Percentiles rank a stretch among this genome's conserved stretches.
These are phyloP conservation scores for Platalea minor DNA, from an alignment of 2,797 vertebrate species.

Conservation along the genomic window DNA sequence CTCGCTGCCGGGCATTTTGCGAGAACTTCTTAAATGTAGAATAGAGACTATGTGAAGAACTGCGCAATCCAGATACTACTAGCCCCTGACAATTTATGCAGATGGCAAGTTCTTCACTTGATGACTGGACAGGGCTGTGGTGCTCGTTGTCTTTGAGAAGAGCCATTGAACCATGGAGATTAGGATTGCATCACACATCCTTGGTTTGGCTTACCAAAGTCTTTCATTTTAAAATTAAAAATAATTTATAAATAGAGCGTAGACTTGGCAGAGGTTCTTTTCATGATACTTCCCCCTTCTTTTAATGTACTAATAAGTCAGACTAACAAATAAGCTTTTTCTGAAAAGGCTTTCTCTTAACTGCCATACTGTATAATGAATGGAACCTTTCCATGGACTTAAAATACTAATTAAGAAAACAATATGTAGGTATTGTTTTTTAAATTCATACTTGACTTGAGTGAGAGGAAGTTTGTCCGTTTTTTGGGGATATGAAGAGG, in stretches of 20 bases:
- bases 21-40: neutral
- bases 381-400: neutral
- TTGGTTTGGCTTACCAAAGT: constrained; percentile 38
- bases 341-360: constrained; percentile 23
- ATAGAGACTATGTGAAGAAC: neutral
- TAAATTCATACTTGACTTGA: constrained; percentile 60
- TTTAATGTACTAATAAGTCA: neutral
- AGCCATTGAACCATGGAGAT: neutral
- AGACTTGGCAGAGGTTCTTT: constrained; percentile 31
- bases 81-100: neutral
- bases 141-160: constrained; percentile 7
- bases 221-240: neutral
- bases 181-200: neutral
- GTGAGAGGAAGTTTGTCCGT: constrained; percentile 35
- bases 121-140: neutral
- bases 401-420: constrained; percentile 39
- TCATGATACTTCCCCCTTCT: neutral
- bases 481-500: constrained; percentile 65
- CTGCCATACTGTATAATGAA: constrained; percentile 1
- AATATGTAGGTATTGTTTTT: constrained; percentile 47
- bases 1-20: neutral
- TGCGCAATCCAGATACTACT: neutral
- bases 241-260: neutral
- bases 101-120: neutral
- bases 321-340: constrained; percentile 26